These are phyloP conservation scores for Clunio marinus DNA, from an alignment of 2,888 invertebrate species.

Conservation along the genomic window DNA sequence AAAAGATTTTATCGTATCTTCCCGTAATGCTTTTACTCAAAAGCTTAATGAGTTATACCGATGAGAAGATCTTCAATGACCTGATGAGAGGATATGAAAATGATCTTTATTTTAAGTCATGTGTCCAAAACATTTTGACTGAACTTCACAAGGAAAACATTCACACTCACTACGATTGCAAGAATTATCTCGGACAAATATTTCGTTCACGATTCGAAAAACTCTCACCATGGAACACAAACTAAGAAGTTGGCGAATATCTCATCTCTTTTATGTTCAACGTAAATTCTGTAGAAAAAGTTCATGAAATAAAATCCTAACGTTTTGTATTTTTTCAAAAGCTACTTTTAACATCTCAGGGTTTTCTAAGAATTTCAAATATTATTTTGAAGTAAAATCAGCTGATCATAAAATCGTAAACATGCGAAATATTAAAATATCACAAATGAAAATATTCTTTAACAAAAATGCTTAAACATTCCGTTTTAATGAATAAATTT, in stretches of 20 bases:
- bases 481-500: too few relatives aligned
- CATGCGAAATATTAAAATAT: too few relatives aligned
- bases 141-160: slow-evolving; percentile 69
- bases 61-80: slow-evolving; percentile 73
- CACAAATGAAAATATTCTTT: too few relatives aligned
- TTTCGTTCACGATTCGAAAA: slow-evolving; percentile 67
- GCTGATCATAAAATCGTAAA: too few relatives aligned
- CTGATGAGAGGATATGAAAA: slow-evolving; percentile 73
- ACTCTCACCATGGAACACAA: slow-evolving; percentile 66
- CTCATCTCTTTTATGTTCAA: too few relatives aligned
- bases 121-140: slow-evolving; percentile 81
- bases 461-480: too few relatives aligned
- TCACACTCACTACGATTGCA: slow-evolving; percentile 68
- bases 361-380: too few relatives aligned
- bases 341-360: too few relatives aligned
- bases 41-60: slow-evolving; percentile 72
- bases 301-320: too few relatives aligned
- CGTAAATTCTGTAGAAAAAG: too few relatives aligned
- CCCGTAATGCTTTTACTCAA: slow-evolving; percentile 88
- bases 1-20: slow-evolving; percentile 77
- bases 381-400: too few relatives aligned
- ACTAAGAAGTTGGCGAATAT: slow-evolving; percentile 69
- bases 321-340: too few relatives aligned
- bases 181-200: slow-evolving; percentile 74
- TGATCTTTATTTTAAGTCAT: slow-evolving; percentile 77